A percentile compares a stretch with the other conserved stretches of the same genome.
phyloP scores from a whole-genome alignment of 37 sponge, comb jelly and placozoan species.

The Sycon ciliatum region DNA sequence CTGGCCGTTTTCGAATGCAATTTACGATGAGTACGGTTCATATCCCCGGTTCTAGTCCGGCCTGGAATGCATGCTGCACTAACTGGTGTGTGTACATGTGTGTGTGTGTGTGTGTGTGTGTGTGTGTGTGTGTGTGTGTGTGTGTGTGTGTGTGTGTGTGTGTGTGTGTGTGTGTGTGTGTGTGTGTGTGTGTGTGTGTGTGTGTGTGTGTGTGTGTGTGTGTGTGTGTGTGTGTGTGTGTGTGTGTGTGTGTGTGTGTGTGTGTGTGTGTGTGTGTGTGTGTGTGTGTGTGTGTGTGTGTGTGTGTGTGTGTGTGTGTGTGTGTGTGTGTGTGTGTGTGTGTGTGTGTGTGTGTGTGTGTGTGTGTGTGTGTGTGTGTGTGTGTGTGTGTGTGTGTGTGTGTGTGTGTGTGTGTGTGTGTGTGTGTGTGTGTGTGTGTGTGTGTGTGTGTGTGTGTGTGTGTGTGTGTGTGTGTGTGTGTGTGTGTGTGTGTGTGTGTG shows the following conservation, averaged over 20 bases:
- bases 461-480: too few species aligned
- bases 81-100: not conserved
- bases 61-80: not conserved
- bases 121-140: too few species aligned
- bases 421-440: too few species aligned
- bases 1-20: too few species aligned
- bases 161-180: constrained; percentile 12
- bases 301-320: not conserved
- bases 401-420: too few species aligned
- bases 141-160: constrained; percentile 6
- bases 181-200: constrained; percentile 14
- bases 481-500: too few species aligned
- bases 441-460: too few species aligned
- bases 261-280: constrained; percentile 11
- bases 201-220: constrained; percentile 21
- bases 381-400: too few species aligned
- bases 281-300: too few species aligned
- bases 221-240: constrained; percentile 26
- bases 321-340: not conserved
- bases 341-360: constrained; percentile 1
- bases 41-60: not conserved
- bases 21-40: too few species aligned
- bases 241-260: constrained; percentile 19
- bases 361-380: too few species aligned
- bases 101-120: not conserved